Base-by-base conservation (phyloP, 2,113 vertebrate species). In the Oreotrochilus melanogaster region DNA sequence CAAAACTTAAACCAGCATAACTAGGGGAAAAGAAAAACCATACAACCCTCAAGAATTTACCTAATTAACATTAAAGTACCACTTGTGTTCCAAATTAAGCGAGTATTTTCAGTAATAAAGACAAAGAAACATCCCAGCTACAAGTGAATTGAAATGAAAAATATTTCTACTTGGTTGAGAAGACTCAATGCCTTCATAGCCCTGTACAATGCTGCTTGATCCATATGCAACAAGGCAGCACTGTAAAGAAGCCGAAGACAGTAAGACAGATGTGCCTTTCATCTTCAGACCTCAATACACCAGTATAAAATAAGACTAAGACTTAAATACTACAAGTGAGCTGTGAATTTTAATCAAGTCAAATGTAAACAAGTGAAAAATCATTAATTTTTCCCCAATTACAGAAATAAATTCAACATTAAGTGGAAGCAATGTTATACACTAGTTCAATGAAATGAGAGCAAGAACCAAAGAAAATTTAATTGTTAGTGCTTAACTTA, bases 141-240 rank as follows among this genome's bases (percentile, higher is more conserved):
- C 3, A 43, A 72, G 35, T 39, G 15, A 64, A 94, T 66, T 45
- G 2, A 50, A 90, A 88, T 35, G 50, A 88, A 82, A 83, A 45
- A 33, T 62, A 72, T 33, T 78, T 42, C 1, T 90, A 58, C 48
- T 28, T 18, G 79, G 97, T n/a, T 90, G 97, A 97, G 57, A 88
- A 79, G 86, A 97, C 98, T 97, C 97, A 96, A 45, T 95, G 98
- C 98, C 98, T 97, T 99, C 98, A 99, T 99, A 99, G 98, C 98
- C 98, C 98, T 99, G 98, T 99, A 99, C 98, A 99, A 99, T 99
- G 98, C 98, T 99, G 98, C 98, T 99, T 99, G 98, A 99, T 98
- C 98, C 98, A 98, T 98, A 99, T 93, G 98, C 98, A 98, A 99
- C 99, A 99, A 99, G 99, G 99, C 99, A 99, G 99, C 99, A 99